Percentiles rank a stretch among this genome's conserved stretches.
Evolutionary conservation across 2,888 invertebrate species (phyloP).

Genomic region (Celastrina argiolus): DNA sequence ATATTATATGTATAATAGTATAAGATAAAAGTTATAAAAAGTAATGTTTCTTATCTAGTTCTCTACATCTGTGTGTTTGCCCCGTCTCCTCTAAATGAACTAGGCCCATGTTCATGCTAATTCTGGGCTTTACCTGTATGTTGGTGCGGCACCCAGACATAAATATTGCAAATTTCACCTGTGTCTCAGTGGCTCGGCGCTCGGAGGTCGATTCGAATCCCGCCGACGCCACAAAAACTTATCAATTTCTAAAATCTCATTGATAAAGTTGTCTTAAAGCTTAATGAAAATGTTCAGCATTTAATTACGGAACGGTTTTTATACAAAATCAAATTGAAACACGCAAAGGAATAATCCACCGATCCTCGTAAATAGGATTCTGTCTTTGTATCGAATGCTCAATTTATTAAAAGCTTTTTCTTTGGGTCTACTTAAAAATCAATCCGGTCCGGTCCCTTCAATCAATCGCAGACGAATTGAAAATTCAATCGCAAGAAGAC

Average conservation of each 20-base stretch:
- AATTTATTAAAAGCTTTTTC: conserved; percentile 64
- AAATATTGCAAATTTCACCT: conserved; percentile 63
- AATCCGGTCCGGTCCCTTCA: conserved; percentile 62
- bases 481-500: conserved; percentile 68
- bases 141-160: conserved; percentile 53
- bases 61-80: conserved; percentile 34
- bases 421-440: conserved; percentile 67
- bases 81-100: conserved; percentile 57
- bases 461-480: conserved; percentile 72
- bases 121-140: conserved; percentile 61
- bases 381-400: conserved; percentile 57
- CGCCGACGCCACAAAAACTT: no score
- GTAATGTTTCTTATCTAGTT: background rate
- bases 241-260: background rate
- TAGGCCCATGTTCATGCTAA: conserved; percentile 65
- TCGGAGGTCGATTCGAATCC: no score
- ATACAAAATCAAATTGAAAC: conserved; percentile 34
- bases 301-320: conserved; percentile 26
- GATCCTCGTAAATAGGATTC: conserved; percentile 56
- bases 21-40: no score
- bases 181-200: no score
- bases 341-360: conserved; percentile 41
- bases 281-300: background rate
- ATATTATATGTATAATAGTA: no score
- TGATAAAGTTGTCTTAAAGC: background rate